Conservation (phyloP, 2,113 vertebrate species). For the Microtus richardsoni region DNA sequence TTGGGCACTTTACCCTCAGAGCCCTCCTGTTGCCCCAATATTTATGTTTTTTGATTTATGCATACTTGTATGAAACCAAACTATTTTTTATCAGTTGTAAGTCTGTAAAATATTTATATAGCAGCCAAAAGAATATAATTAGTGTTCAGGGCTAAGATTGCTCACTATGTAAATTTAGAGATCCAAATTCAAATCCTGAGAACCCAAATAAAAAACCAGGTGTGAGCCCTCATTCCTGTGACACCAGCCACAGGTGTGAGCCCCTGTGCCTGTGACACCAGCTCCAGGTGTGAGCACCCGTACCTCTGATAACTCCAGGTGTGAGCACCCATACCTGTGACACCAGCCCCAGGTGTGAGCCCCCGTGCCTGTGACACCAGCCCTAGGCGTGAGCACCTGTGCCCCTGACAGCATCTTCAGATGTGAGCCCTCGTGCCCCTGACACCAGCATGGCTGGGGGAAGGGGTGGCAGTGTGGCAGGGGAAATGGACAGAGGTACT, state of each 20-base stretch:
- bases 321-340: no score
- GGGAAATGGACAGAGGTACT: neutral
- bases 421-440: rapidly evolving
- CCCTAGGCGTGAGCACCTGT: rapidly evolving
- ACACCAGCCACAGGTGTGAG: neutral
- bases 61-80: neutral
- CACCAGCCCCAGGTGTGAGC: no score
- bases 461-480: neutral
- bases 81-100: neutral
- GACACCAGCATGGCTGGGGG: neutral
- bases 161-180: neutral
- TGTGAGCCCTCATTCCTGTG: neutral
- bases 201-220: neutral
- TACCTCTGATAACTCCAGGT: no score
- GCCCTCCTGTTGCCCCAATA: no score
- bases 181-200: neutral
- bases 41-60: neutral
- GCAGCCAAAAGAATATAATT: neutral
- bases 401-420: rapidly evolving
- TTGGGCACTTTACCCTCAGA: neutral
- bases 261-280: no score
- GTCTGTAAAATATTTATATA: neutral
- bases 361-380: rapidly evolving
- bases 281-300: no score
- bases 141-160: neutral